Evolutionary conservation across 2,888 invertebrate species (phyloP), one percentile per base, ranked within the genome.

Genomic region (Orchesella flavescens): DNA sequence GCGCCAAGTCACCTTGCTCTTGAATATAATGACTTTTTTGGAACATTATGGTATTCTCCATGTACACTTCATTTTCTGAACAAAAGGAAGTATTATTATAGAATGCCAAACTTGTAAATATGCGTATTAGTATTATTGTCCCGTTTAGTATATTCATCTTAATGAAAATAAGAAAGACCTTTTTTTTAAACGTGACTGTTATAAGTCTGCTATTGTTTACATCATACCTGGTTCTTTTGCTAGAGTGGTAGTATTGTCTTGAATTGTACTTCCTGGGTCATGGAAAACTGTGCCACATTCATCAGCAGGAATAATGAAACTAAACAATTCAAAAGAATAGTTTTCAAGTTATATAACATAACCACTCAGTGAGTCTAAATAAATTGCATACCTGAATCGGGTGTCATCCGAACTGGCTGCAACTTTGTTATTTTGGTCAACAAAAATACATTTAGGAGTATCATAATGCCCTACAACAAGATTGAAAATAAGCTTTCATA

Each of bases 11-110:
- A 9, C 87, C 86, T 49, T 86, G 86, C 74, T 87, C 87, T 80
- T 88, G 88, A 57, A 88, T 87, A 5, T 83, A 82, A 5, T 88
- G 86, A 76, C 87, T 87, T 44, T 83, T 76, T 76, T 88, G 88
- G 59, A 88, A 87, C 57, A 88, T 84, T 5, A 88, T 83, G 12
- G 87, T 88, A 71, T 88, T 88, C 53, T 88, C 88, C 79, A 88
- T 87, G 77, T 83, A 88, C 5, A 88, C 78, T 66, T 88, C 86
- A 17, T 88, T 86, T 4, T 66, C 83, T 73, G 46, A 5, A 61
- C 34, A 53, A 19, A 23, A 7, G 17, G 49, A 74, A 21, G 2
- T 46, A 74, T 55, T 7, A 43, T 10, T 19, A 21, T 21, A 44
- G 15, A 43, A 61, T 61, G 13, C 21, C 13, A 15, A 23, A 34